A percentile compares a stretch with the other conserved stretches of the same genome.
Evolutionary conservation across 2,888 invertebrate genomes (phyloP).

Genomic region (Molanna angustata): DNA sequence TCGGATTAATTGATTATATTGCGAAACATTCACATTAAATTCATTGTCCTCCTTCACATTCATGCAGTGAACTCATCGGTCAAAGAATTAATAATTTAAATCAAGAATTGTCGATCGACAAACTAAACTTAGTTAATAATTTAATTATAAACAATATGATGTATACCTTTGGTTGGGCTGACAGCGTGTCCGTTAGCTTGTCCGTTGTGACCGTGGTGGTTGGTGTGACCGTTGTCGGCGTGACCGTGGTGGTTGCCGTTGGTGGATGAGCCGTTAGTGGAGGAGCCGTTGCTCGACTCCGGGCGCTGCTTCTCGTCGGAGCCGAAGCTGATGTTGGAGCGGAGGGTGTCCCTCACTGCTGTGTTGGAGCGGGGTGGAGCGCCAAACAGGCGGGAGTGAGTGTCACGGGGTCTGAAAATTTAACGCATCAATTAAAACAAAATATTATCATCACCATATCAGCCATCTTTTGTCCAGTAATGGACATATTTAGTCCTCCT

Average conservation of each 20-base stretch:
- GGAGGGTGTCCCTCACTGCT: constrained; percentile 59
- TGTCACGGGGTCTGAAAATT: constrained; percentile 54
- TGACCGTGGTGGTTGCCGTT: constrained; percentile 31
- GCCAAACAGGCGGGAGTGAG: constrained; percentile 61
- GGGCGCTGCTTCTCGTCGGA: constrained; percentile 46
- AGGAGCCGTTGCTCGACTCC: constrained; percentile 27
- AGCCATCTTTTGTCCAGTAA: too few species aligned
- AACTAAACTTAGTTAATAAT: too few species aligned
- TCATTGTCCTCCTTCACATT: neutral
- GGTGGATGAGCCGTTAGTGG: constrained; percentile 35
- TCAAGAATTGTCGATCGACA: too few species aligned
- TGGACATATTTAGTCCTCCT: too few species aligned
- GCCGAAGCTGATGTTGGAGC: constrained; percentile 60
- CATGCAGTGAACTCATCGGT: neutral
- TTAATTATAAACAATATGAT: too few species aligned
- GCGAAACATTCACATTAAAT: too few species aligned
- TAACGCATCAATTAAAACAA: neutral
- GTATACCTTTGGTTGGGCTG: constrained; percentile 36
- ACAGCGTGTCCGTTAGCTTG: constrained; percentile 37
- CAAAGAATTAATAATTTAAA: neutral
- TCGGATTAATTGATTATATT: too few species aligned
- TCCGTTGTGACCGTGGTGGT: constrained; percentile 25
- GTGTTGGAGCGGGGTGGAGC: constrained; percentile 49
- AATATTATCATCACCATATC: too few species aligned
- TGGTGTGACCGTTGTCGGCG: constrained; percentile 37